These are phyloP conservation scores for Rhabdornis inornatus DNA, from an alignment of 2,113 vertebrate genomes.

Conservation along the genomic window DNA sequence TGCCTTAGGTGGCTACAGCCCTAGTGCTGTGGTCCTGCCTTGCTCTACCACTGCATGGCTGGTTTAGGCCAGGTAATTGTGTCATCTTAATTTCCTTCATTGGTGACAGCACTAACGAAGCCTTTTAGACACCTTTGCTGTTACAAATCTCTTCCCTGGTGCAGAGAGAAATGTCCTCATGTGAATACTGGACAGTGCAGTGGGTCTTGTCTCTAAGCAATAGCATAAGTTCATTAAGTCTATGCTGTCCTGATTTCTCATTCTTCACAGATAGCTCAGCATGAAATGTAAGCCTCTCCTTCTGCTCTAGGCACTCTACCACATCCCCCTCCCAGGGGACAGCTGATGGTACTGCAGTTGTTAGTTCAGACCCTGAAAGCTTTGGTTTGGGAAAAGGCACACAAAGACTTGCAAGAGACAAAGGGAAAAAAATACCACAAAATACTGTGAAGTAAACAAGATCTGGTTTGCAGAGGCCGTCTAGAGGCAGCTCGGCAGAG, in stretches of 20 bases:
- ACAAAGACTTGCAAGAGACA: not conserved
- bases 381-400: not conserved
- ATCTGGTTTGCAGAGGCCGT: not conserved
- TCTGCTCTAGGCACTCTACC: not conserved
- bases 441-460: not conserved
- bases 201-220: not conserved
- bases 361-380: not conserved
- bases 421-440: not conserved
- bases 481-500: not conserved
- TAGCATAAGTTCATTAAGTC: not conserved
- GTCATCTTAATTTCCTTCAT: not conserved
- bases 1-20: not conserved
- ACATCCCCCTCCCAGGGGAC: not conserved
- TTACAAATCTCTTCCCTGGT: not conserved
- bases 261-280: conserved; percentile 1
- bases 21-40: not conserved
- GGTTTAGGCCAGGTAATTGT: not conserved
- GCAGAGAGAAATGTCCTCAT: not conserved
- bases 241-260: not conserved
- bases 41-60: not conserved
- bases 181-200: not conserved
- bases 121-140: not conserved
- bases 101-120: rapidly evolving
- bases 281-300: not conserved
- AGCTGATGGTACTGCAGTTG: not conserved